Conservation (phyloP, 2,888 invertebrate species). For the Tubulanus polymorphus region DNA sequence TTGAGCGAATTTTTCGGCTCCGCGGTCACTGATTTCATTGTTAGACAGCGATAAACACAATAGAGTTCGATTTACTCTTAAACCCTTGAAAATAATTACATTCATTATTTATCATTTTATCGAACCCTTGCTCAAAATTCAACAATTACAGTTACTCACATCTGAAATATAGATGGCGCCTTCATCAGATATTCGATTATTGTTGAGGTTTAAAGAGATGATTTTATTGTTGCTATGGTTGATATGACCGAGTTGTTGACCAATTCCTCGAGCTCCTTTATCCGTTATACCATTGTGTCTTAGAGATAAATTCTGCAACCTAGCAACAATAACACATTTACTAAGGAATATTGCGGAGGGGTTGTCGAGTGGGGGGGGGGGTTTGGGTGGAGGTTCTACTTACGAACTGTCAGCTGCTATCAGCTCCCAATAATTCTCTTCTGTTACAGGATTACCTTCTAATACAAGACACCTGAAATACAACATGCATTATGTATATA, state of each 20-base stretch:
- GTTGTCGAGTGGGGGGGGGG: too few relatives aligned
- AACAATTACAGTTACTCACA: constrained; percentile 35
- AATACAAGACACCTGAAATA: constrained; percentile 34
- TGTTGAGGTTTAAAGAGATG: constrained; percentile 45
- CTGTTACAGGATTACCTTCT: constrained; percentile 45
- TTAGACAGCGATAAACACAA: constrained; percentile 43
- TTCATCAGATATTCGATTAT: constrained; percentile 44
- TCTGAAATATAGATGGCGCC: constrained; percentile 42
- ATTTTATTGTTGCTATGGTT: constrained; percentile 43
- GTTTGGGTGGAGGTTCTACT: too few relatives aligned
- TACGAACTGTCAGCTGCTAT: constrained; percentile 46
- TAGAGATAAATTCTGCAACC: constrained; percentile 47
- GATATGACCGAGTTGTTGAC: constrained; percentile 38
- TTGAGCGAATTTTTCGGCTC: constrained; percentile 42
- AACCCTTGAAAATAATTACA: too few relatives aligned
- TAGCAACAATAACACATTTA: too few relatives aligned
- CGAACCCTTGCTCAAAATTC: too few relatives aligned
- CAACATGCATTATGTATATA: too few relatives aligned
- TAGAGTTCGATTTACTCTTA: constrained; percentile 49
- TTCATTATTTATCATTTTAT: too few relatives aligned
- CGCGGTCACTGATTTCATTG: constrained; percentile 47
- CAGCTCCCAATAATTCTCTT: constrained; percentile 42
- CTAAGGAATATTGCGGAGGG: too few relatives aligned
- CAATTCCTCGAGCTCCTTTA: constrained; percentile 41
- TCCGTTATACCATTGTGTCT: constrained; percentile 47